Evolutionary conservation across 2,888 invertebrate genomes (phyloP), one percentile per base, ranked within the genome.

Genomic region (Drosophila borealis): DNA sequence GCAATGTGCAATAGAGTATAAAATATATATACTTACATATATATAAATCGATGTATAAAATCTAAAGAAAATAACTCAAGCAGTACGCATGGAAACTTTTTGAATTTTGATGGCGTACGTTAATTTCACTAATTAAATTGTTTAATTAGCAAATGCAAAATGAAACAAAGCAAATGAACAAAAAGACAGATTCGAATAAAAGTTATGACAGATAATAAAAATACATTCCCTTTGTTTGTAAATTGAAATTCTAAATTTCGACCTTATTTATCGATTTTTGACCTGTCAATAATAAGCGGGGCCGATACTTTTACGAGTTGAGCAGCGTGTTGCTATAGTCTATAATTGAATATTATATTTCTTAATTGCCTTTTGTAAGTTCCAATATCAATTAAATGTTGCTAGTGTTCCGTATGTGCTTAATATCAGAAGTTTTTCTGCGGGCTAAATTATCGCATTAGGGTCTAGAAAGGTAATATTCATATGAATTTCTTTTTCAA

Each of bases 111-210:
- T 72, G 67, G 66, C 70, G 71, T 81, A 80, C 64, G 72, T 74
- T 78, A 74, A 70, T 74, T 83, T 86, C 68, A 86, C 79, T 79
- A 69, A 83, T 79, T 81, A 74, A 78, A 69, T 67, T 78, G 82
- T 81, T 82, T 72, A 80, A 81, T 77, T 68, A 80, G 77, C 73
- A 78, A 70, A 64, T 61, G 59, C 68, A 60, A 60, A 70, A 61
- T 49, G 39, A 71, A 78, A 54, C 50, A 53, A 64, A 60, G 54
- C 37, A 68, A 65, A 73, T 25, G 53, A 64, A 64, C 48, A 53
- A 74, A 74, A 74, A 75, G 71, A 75, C 74, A 75, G 33, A 75
- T 67, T 71, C 46, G 41, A 75, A 75, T 75, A 75, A 75, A 75
- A 67, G 75, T 75, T 75, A 75, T 60, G 53, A 63, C 46, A 61